phyloP scores from a whole-genome alignment of 1,140 invertebrate species.

The Centruroides sculpturatus region DNA sequence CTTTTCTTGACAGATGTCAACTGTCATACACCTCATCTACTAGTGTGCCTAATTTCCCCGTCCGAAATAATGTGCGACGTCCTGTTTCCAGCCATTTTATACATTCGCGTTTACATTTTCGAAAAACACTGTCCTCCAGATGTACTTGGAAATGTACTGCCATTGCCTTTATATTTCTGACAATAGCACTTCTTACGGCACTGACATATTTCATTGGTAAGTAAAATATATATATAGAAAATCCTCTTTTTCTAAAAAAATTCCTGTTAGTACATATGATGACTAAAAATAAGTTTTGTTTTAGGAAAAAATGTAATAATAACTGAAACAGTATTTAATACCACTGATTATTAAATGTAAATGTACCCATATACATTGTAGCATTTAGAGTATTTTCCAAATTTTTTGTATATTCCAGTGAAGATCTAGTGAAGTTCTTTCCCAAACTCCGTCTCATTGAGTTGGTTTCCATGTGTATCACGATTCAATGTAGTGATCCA shows the following conservation, averaged over 20 bases:
- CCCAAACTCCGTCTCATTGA: too few relatives aligned
- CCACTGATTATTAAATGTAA: too few relatives aligned
- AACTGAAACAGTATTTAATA: too few relatives aligned
- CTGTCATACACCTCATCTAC: constrained; percentile 51
- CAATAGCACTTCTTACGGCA: constrained; percentile 73
- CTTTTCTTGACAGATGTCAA: constrained; percentile 23
- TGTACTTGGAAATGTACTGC: constrained; percentile 92
- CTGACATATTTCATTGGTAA: constrained; percentile 88
- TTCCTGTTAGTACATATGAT: too few relatives aligned
- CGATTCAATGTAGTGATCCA: too few relatives aligned
- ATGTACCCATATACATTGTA: too few relatives aligned
- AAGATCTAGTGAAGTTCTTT: too few relatives aligned
- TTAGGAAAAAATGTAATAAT: not conserved
- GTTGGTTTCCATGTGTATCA: too few relatives aligned
- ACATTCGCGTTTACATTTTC: constrained; percentile 73
- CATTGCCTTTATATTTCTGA: constrained; percentile 74
- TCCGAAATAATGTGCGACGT: constrained; percentile 29
- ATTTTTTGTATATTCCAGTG: too few relatives aligned
- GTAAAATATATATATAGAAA: constrained; percentile 23
- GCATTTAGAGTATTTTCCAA: too few relatives aligned
- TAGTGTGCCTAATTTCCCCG: constrained; percentile 33
- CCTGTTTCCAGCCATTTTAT: constrained; percentile 23
- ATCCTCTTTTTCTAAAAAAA: too few relatives aligned
- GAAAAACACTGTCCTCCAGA: constrained; percentile 75
- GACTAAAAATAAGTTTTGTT: too few relatives aligned